Percentiles rank a stretch among this genome's conserved stretches.
Evolutionary conservation across 1,140 invertebrate genomes (phyloP).

Genomic region (Rhagoletis pomonella): DNA sequence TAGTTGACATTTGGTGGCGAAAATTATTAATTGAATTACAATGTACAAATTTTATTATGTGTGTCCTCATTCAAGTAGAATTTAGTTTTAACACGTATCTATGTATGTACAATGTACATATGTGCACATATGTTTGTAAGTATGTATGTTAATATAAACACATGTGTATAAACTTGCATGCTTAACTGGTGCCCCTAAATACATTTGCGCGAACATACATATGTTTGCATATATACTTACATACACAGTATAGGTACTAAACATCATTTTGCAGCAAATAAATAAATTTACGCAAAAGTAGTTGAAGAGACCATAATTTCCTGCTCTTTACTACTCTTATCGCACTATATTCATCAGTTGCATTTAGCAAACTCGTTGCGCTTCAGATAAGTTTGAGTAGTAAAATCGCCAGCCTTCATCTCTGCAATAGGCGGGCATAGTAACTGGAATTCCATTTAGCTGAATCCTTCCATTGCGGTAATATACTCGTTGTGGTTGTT

Average conservation of each 20-base stretch:
- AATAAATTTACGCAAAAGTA: background rate
- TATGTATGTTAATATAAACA: background rate
- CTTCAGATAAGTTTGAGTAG: background rate
- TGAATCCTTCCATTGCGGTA: background rate
- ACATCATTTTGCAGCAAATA: background rate
- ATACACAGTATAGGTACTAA: background rate
- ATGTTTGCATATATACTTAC: background rate
- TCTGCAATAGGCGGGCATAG: background rate
- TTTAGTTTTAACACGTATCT: background rate
- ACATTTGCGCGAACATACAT: no score
- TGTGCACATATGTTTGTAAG: background rate
- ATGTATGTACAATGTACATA: background rate
- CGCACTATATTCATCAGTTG: background rate
- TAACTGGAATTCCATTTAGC: background rate
- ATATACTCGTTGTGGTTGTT: background rate
- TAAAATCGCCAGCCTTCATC: background rate
- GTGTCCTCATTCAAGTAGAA: no score
- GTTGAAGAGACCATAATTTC: conserved; percentile 22
- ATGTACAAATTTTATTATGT: background rate
- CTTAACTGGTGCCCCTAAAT: no score
- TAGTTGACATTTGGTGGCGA: conserved; percentile 42
- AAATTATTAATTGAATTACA: conserved; percentile 45
- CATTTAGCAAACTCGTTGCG: background rate
- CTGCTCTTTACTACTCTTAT: conserved; percentile 25
- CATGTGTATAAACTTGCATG: background rate